These are phyloP conservation scores for Brachionus manjavacas DNA, from an alignment of 1,140 invertebrate species.

Conservation along the genomic window DNA sequence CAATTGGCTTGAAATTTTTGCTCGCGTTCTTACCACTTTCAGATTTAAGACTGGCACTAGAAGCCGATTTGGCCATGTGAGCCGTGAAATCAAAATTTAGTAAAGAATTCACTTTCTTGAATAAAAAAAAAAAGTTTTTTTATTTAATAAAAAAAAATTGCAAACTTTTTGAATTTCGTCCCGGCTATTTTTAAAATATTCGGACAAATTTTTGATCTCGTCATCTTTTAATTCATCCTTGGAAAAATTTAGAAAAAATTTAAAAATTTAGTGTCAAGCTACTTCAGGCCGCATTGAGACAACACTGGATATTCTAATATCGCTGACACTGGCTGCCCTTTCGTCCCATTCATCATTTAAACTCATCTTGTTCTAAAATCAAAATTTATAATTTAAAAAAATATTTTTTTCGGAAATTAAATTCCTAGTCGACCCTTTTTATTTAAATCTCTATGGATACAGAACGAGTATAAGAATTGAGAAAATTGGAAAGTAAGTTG, in stretches of 20 bases:
- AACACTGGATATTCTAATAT: conserved; percentile 35
- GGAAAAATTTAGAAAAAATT: background rate
- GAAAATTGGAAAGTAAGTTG: background rate
- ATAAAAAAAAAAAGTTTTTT: background rate
- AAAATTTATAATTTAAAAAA: background rate
- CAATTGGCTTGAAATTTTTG: background rate
- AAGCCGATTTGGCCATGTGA: background rate
- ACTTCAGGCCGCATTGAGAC: background rate
- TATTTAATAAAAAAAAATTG: background rate
- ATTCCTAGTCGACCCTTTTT: conserved; percentile 14
- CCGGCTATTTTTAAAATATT: conserved; percentile 33
- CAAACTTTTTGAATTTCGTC: conserved; percentile 37
- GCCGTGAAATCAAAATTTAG: conserved; percentile 18
- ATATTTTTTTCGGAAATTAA: background rate
- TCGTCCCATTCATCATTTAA: conserved; percentile 21
- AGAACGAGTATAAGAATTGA: background rate
- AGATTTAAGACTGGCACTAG: background rate
- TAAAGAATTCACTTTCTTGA: conserved; percentile 29
- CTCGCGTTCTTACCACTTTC: background rate
- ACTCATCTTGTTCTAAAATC: background rate
- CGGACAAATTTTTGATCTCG: conserved; percentile 25
- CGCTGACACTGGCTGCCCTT: conserved; percentile 32
- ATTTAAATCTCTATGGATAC: conserved; percentile 16
- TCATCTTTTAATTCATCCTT: conserved; percentile 28
- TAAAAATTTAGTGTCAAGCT: background rate